These are phyloP conservation scores for Vidua chalybeata DNA, from an alignment of 2,113 vertebrate genomes.

Conservation along the genomic window DNA sequence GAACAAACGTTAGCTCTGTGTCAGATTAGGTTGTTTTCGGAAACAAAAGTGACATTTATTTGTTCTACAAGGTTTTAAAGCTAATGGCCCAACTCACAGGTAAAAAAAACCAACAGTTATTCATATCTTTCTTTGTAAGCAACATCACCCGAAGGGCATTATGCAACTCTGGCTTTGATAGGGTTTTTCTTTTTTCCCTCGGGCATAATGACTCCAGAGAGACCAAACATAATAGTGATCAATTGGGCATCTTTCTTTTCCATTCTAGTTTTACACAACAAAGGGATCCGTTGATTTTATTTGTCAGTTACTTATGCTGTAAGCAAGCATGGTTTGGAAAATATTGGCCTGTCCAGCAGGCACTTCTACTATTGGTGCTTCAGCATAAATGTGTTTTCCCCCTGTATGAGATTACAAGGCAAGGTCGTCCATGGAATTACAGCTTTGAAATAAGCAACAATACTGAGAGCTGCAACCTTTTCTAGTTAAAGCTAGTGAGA, in stretches of 20 bases:
- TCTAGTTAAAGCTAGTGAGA: not conserved
- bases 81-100: not conserved
- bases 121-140: slow-evolving; percentile 21
- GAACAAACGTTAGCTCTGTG: not conserved
- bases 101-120: slow-evolving; percentile 17
- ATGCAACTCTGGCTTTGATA: slow-evolving; percentile 7
- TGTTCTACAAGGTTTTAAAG: slow-evolving; percentile 16
- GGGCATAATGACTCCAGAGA: slow-evolving; percentile 25
- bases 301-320: slow-evolving; percentile 18
- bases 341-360: not conserved
- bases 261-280: slow-evolving; percentile 5
- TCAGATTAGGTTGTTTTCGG: not conserved
- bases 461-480: not conserved
- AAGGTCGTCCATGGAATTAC: not conserved
- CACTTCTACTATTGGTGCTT: not conserved
- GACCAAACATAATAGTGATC: slow-evolving; percentile 1
- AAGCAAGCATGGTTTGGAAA: slow-evolving; percentile 15
- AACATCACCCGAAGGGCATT: not conserved
- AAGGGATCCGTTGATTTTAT: not conserved
- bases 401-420: not conserved
- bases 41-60: not conserved
- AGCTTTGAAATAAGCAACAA: not conserved
- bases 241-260: slow-evolving; percentile 10
- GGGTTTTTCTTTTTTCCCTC: slow-evolving; percentile 22
- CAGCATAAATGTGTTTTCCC: not conserved